A percentile compares a stretch with the other conserved stretches of the same genome.
Evolutionary conservation across 1,140 invertebrate species (phyloP).

Genomic region (Drosophila aff.): DNA sequence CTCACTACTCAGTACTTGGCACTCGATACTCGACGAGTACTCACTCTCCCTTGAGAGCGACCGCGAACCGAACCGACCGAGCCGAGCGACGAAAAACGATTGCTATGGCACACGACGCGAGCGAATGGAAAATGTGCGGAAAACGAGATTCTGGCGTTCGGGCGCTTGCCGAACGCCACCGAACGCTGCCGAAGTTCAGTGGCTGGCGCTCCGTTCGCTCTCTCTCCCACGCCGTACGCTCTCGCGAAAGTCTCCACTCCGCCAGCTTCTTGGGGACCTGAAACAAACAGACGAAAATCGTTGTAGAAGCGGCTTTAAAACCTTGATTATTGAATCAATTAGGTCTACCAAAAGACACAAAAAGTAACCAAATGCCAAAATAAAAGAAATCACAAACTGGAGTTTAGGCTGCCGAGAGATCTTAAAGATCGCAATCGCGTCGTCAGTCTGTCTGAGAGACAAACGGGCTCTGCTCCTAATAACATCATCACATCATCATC

Average conservation of each 20-base stretch:
- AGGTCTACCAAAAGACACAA: conserved; percentile 34
- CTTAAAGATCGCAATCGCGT: conserved; percentile 25
- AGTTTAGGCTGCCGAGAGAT: conserved; percentile 32
- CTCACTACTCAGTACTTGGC: conserved; percentile 30
- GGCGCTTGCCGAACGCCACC: background rate
- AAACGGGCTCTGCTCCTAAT: conserved; percentile 50
- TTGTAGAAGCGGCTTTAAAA: conserved; percentile 68
- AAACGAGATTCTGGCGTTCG: conserved; percentile 15
- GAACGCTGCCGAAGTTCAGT: background rate
- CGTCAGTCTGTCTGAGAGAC: conserved; percentile 47
- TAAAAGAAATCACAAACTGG: conserved; percentile 38
- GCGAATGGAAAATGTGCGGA: conserved; percentile 12
- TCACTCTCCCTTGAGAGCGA: conserved; percentile 25
- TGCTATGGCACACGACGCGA: conserved; percentile 32
- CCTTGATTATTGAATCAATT: conserved; percentile 82
- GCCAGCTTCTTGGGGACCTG: conserved; percentile 62
- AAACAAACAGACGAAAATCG: conserved; percentile 61
- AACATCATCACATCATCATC: conserved; percentile 52
- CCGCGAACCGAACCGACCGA: conserved; percentile 61
- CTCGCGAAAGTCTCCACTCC: conserved; percentile 30
- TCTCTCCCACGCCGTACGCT: conserved; percentile 7
- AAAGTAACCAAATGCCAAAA: conserved; percentile 5
- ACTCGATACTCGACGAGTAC: conserved; percentile 39
- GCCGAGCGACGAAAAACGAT: conserved; percentile 57
- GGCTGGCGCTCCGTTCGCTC: conserved; percentile 13